Evolutionary conservation across 2,888 invertebrate genomes (phyloP), one percentile per base, ranked within the genome.

Genomic region (Ophion ventricosus): DNA sequence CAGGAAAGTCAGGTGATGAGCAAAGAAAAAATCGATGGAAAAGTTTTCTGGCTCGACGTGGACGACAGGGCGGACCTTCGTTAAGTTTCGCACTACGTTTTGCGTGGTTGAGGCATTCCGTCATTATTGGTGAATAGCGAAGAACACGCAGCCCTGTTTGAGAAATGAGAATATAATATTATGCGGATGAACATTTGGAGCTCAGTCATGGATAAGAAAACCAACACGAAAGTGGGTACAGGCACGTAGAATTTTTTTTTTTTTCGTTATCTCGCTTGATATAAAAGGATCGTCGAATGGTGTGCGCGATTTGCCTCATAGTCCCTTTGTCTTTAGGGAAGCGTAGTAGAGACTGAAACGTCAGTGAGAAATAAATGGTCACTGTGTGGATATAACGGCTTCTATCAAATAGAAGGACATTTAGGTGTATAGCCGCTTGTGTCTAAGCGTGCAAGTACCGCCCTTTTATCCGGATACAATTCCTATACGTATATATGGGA

Each of bases 1-100:
- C 66, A 82, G 35, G 56, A 84, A 88, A 86, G 83, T 88, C 87
- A 89, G 87, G 84, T 85, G 90, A 91, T 89, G 88, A 89, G 89
- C 11, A 10, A 54, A 17, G n/a, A 17, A 2, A 69, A 89, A 90
- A 91, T 57, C 72, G 54, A 29, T 29, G 29, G 3, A 29, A 29
- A 29, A 29, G 29, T 29, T 29, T 29, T 0, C 29, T 29, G 29
- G 29, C 29, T 29, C 4, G 4, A 29, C 29, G 4, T 29, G 29
- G 29, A 5, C 29, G 29, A 29, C 29, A 29, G 7, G 4, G 7
- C 2, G 29, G 29, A 29, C 29, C 1, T 29, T 5, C 29, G 7
- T 29, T 29, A 29, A 5, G 29, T 29, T 29, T 29, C 29, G 29
- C 29, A 29, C 29, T 29, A 70, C 59, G 61, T 61, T 61, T 57